Percentiles rank a stretch among this genome's conserved stretches.
These are phyloP conservation scores for Cosmia trapezina DNA, from an alignment of 2,888 invertebrate species.

Conservation along the genomic window DNA sequence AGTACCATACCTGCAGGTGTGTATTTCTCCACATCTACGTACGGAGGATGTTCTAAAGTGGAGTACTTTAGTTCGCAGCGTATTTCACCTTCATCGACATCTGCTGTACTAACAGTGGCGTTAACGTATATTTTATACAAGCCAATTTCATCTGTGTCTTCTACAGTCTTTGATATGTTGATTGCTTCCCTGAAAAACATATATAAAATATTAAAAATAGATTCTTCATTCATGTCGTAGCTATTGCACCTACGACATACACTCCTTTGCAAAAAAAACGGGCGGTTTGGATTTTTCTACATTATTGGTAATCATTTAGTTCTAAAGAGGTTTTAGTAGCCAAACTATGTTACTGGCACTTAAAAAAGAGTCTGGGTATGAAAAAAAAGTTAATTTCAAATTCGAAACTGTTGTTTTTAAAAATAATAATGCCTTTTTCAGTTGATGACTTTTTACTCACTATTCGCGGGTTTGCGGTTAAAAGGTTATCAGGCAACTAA, in stretches of 20 bases:
- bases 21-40: slow-evolving; percentile 59
- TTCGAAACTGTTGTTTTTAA: too few species aligned
- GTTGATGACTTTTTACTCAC: too few species aligned
- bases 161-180: slow-evolving; percentile 65
- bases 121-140: slow-evolving; percentile 73
- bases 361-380: too few species aligned
- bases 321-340: too few species aligned
- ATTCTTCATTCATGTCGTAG: not conserved
- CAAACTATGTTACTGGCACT: too few species aligned
- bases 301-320: too few species aligned
- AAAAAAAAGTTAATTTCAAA: too few species aligned
- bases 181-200: slow-evolving; percentile 64
- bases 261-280: too few species aligned
- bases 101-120: slow-evolving; percentile 65
- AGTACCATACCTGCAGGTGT: slow-evolving; percentile 67
- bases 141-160: slow-evolving; percentile 67
- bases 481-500: too few species aligned
- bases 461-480: too few species aligned
- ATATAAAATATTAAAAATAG: not conserved
- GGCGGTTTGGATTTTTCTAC: too few species aligned
- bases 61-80: slow-evolving; percentile 78
- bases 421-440: too few species aligned
- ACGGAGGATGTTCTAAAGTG: slow-evolving; percentile 67
- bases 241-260: not conserved
- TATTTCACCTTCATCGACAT: slow-evolving; percentile 69